Evolutionary conservation across 2,113 vertebrate genomes (phyloP), one percentile per base, ranked within the genome.

Genomic region (Andinoacara biseriatus): DNA sequence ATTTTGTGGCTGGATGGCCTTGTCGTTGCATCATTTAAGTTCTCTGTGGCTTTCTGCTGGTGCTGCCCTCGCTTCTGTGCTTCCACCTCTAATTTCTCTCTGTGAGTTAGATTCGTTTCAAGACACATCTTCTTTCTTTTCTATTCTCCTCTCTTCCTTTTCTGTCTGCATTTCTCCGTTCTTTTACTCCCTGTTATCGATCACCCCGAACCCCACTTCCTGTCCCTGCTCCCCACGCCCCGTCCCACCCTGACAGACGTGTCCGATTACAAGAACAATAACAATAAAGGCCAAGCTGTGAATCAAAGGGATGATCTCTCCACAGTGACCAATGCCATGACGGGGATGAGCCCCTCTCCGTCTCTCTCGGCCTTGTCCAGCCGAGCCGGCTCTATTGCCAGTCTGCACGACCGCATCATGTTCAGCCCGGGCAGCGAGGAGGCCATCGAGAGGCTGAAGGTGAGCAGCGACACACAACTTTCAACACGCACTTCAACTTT

Each of bases 321-420:
- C 97, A 97, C 98, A 99, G 98, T 99, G 97, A 98, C 97, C 95
- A 98, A 98, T 58, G 97, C 97, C 90, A 97, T 99, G 83, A 97
- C 97, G 5, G 98, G 97, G 91, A 97, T 99, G 97, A 99, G 98
- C 87, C 98, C 98, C 74, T 99, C 98, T 29, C 97, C 97, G 62
- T 97, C 98, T 61, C 96, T 99, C 82, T 96, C 98, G 0, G 97
- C 96, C 88, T 86, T 99, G 92, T 97, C 98, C 94, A 99, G 98
- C 92, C 97, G 97, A 0, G 98, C 98, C 0, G 97, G 97, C 81
- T 99, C 98, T 0, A 98, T 99, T 1, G 95, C 96, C 95, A 98
- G 97, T 91, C 96, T 99, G 33, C 98, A 99, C 0, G 98, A 99
- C 80, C 98, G 98, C 90, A 97, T 99, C 93, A 96, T 99, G 95